Conservation (phyloP, 2,888 invertebrate genomes). For the Aphodius granarius region DNA sequence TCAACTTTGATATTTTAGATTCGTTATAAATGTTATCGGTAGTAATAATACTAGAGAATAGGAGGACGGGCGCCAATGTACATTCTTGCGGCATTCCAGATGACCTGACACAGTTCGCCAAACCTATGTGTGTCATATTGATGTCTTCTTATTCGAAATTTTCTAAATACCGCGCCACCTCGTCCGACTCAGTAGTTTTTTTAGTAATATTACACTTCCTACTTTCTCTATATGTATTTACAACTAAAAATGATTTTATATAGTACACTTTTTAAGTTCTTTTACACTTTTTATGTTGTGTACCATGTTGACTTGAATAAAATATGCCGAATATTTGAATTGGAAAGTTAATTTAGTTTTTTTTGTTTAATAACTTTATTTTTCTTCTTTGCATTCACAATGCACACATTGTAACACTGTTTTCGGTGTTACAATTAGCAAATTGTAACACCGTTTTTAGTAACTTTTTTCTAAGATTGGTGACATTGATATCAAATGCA, state of each 20-base stretch:
- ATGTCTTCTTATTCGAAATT: not conserved
- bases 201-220: not conserved
- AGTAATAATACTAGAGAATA: not conserved
- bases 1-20: not conserved
- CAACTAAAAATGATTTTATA: not conserved
- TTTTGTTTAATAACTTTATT: not conserved
- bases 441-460: no score
- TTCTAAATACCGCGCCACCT: not conserved
- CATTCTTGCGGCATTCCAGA: not conserved
- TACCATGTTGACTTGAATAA: not conserved
- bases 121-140: not conserved
- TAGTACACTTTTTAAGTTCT: not conserved
- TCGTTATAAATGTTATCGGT: not conserved
- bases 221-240: not conserved
- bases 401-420: no score
- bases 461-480: no score
- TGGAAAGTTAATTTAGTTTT: not conserved
- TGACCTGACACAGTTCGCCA: not conserved
- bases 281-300: no score
- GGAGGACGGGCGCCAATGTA: not conserved
- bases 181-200: not conserved
- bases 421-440: no score
- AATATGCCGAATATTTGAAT: not conserved
- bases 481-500: no score
- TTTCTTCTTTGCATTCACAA: no score